A percentile compares a stretch with the other conserved stretches of the same genome.
Conservation (phyloP, 2,888 invertebrate species). For the Eumerus sabulonum region DNA sequence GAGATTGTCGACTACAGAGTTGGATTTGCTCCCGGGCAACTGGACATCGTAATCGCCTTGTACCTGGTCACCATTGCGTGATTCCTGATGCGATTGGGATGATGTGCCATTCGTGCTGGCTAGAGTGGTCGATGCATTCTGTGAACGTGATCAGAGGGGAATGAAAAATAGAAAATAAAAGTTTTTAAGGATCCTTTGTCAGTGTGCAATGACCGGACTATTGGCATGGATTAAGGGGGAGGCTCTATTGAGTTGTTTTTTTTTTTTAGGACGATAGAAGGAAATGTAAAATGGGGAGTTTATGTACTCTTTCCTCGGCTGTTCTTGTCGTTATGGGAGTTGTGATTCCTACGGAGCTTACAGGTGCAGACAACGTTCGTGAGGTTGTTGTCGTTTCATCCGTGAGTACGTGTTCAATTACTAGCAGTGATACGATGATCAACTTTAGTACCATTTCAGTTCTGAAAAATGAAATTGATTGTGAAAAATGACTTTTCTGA, state of each 20-base stretch:
- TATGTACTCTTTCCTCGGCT: too few relatives aligned
- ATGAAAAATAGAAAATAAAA: neutral
- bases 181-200: too few relatives aligned
- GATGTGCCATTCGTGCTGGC: conserved; percentile 75
- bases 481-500: too few relatives aligned
- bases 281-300: too few relatives aligned
- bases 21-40: conserved; percentile 75
- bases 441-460: conserved; percentile 74
- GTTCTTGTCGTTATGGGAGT: neutral
- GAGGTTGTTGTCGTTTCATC: conserved; percentile 58
- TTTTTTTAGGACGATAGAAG: too few relatives aligned
- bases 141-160: neutral
- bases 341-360: neutral
- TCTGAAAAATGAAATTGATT: conserved; percentile 52
- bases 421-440: conserved; percentile 71
- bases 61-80: conserved; percentile 78
- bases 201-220: too few relatives aligned
- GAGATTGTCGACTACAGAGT: conserved; percentile 82
- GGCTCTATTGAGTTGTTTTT: too few relatives aligned
- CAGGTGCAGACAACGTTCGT: neutral
- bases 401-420: conserved; percentile 71
- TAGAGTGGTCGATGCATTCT: conserved; percentile 77
- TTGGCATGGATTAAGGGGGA: too few relatives aligned
- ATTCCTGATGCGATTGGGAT: conserved; percentile 79
- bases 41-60: conserved; percentile 55